Base-by-base conservation (phyloP, 2,113 vertebrate genomes). In the Barbus barbus region DNA sequence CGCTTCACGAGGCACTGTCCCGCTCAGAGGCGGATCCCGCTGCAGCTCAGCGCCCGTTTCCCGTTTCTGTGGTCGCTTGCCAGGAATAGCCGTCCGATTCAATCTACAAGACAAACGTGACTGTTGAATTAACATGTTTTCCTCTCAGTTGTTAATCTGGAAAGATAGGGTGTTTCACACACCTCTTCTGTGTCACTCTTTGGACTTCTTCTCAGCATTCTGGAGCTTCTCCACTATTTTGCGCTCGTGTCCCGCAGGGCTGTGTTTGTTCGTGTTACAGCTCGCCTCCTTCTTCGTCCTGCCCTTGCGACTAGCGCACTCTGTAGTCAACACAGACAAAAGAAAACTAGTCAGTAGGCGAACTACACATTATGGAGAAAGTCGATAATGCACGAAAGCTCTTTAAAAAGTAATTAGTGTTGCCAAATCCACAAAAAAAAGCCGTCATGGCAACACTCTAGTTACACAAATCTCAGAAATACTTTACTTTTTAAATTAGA, bases 241-340 rank as follows among this genome's bases (percentile, higher is more conserved):
- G 63, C 96, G 92, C 82, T 97, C 96, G 0, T 97, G 96, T 8
- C 96, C 96, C 0, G 86, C 89, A 0, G 96, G 95, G 81, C 78
- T 95, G 38, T 72, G 94, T 33, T 92, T 90, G 92, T 97, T 97
- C 31, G 96, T 97, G 90, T 97, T 94, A 0, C 92, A 91, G 3
- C 94, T 93, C 7, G 96, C 94, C 90, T 97, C 96, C 88, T 95
- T 96, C 93, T 97, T 97, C 3, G 92, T 94, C 46, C 94, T 91
- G 26, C 96, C 96, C 88, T 97, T 97, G 20, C 95, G 92, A 41
- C 94, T 91, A 18, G 95, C 84, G 1, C 91, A 89, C 8, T 92
- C 95, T 96, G 90, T 3, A 44, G 63, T 75, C 22, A 44, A 48
- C 22, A 44, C 41, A 44, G 9, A 3, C 2, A 3, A 31, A 31